Base-by-base conservation (phyloP, 2,113 vertebrate species). In the Thryonomys swinderianus region DNA sequence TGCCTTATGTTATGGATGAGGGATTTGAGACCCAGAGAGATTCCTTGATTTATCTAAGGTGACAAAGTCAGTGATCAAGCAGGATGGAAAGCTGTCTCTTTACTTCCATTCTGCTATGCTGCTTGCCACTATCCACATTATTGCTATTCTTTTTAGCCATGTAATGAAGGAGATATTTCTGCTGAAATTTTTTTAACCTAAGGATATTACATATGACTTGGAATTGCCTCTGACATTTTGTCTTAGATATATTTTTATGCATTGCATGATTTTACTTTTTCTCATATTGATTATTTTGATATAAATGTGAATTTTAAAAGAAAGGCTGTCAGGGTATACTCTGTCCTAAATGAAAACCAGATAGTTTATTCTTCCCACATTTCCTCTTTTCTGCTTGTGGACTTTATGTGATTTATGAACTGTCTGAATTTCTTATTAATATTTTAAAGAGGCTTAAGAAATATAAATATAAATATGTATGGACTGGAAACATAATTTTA, bases 361-460 rank as follows among this genome's bases (percentile, higher is more conserved):
- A 18, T 40, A 59, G 48, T 93, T 93, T 93, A 91, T 96, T 93
- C 94, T 61, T 82, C 51, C n/a, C 34, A 90, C 21, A 23, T 82
- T 92, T 95, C 57, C n/a, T 92, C 34, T 93, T 92, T 69, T 91
- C 82, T 82, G 17, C 82, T 94, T 93, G 14, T 25, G 88, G 66
- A 55, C 66, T 95, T 91, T 91, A 81, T 96, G 21, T 94, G 85
- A 92, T 90, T 92, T 94, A 90, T 94, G 23, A 16, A 37, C 25
- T 95, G 16, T 94, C 71, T 88, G 71, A 88, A 87, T 95, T 94
- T 92, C 48, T 94, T 88, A 84, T 94, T 94, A 91, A 85, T 88
- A 61, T 94, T 96, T 94, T 78, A 90, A 94, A 91, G 82, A 88
- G 42, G 55, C 23, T 84, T 94, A 90, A 93, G 78, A 62, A 94